Evolutionary conservation across 2,797 vertebrate species (phyloP).

Genomic region (Clarias fuscus): DNA sequence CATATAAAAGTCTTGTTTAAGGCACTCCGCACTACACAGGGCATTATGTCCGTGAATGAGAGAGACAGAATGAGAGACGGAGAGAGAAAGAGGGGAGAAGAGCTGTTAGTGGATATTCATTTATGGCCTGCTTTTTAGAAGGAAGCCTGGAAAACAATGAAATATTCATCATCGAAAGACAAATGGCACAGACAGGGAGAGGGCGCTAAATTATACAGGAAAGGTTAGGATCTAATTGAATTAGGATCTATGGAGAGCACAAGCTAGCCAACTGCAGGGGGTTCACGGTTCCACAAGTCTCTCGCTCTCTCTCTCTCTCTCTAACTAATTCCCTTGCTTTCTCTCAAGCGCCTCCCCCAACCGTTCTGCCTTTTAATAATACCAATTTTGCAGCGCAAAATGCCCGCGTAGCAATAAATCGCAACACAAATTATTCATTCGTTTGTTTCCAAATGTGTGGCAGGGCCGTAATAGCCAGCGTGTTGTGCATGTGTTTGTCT

Average conservation of each 20-base stretch:
- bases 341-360: constrained; percentile 49
- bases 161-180: constrained; percentile 77
- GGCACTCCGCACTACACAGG: constrained; percentile 71
- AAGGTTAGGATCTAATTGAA: constrained; percentile 83
- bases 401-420: constrained; percentile 53
- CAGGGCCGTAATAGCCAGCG: constrained; percentile 25
- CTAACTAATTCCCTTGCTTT: neutral
- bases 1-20: constrained; percentile 79
- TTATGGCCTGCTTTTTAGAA: constrained; percentile 66
- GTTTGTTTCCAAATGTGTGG: constrained; percentile 62
- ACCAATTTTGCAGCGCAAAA: constrained; percentile 48
- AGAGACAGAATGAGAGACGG: constrained; percentile 57
- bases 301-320: constrained; percentile 8
- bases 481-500: constrained; percentile 26
- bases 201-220: constrained; percentile 81
- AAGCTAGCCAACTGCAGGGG: constrained; percentile 68
- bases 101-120: constrained; percentile 68
- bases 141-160: constrained; percentile 71
- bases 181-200: constrained; percentile 80
- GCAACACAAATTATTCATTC: constrained; percentile 64
- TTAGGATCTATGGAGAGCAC: constrained; percentile 76
- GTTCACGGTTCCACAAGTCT: constrained; percentile 69
- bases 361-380: constrained; percentile 58
- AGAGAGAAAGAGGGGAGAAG: constrained; percentile 58
- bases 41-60: constrained; percentile 66